Evolutionary conservation across 1,140 invertebrate species (phyloP).

Genomic region (Panagrolaimus sp.): DNA sequence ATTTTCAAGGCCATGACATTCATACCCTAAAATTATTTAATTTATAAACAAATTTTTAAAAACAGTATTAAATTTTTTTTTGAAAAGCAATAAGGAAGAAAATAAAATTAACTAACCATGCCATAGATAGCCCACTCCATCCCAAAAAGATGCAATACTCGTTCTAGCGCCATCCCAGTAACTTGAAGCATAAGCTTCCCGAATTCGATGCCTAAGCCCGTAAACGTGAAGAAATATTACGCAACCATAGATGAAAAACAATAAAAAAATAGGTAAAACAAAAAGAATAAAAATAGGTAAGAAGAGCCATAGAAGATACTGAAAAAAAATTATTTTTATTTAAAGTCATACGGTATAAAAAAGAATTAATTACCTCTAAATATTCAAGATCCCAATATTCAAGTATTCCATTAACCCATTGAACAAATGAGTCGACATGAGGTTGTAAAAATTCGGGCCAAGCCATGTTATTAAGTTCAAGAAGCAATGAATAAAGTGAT

Average conservation of each 20-base stretch:
- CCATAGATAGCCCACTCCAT: conserved; percentile 55
- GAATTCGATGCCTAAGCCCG: conserved; percentile 50
- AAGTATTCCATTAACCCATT: conserved; percentile 51
- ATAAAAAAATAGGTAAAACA: conserved; percentile 50
- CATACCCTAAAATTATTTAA: conserved; percentile 71
- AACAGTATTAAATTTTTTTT: neutral
- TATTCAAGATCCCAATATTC: conserved; percentile 57
- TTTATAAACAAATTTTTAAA: conserved; percentile 29
- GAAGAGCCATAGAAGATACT: conserved; percentile 58
- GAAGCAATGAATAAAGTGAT: neutral
- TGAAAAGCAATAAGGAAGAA: neutral
- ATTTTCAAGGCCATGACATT: conserved; percentile 84
- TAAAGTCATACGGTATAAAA: neutral
- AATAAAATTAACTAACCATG: conserved; percentile 42
- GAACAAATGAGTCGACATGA: conserved; percentile 45
- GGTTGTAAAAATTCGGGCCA: conserved; percentile 48
- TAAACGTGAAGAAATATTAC: conserved; percentile 59
- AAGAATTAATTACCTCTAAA: conserved; percentile 41
- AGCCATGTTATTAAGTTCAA: conserved; percentile 26
- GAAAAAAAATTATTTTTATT: conserved; percentile 19
- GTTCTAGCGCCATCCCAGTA: conserved; percentile 58
- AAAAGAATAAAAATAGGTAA: conserved; percentile 56
- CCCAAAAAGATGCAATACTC: conserved; percentile 59
- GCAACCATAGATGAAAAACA: conserved; percentile 59
- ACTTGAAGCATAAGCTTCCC: conserved; percentile 56